Percentiles rank a stretch among this genome's conserved stretches.
Evolutionary conservation across 2,888 invertebrate genomes (phyloP).

Genomic region (Phorcus lineatus): DNA sequence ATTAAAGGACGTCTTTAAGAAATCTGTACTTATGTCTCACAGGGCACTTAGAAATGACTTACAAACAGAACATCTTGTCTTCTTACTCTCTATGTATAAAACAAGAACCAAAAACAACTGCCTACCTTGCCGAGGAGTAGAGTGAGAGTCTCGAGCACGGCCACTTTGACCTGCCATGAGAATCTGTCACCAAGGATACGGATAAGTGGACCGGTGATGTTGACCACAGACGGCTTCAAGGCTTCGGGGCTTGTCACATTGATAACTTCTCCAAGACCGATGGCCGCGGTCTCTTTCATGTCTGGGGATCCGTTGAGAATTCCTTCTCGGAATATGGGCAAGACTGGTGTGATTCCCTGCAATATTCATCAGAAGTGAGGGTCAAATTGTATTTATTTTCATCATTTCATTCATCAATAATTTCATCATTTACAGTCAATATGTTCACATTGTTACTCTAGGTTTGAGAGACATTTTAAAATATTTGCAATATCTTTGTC

Average conservation of each 20-base stretch:
- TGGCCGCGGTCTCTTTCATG: conserved; percentile 95
- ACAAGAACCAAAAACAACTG: background rate
- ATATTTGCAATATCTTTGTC: too few species aligned
- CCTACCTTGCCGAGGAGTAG: conserved; percentile 90
- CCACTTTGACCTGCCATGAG: conserved; percentile 94
- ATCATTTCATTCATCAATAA: too few species aligned
- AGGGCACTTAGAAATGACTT: too few species aligned
- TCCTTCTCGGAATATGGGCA: conserved; percentile 96
- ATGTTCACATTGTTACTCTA: too few species aligned
- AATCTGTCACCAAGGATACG: conserved; percentile 97
- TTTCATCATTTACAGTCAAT: too few species aligned
- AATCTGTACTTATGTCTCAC: too few species aligned
- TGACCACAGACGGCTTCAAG: conserved; percentile 95
- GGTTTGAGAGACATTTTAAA: too few species aligned
- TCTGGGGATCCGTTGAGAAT: conserved; percentile 96
- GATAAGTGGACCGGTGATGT: conserved; percentile 98
- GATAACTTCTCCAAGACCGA: conserved; percentile 90
- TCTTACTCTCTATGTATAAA: too few species aligned
- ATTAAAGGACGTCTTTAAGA: too few species aligned
- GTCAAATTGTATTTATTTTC: too few species aligned
- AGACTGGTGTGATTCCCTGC: conserved; percentile 91
- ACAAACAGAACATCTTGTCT: too few species aligned
- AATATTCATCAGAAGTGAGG: conserved; percentile 58
- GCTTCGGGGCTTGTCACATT: conserved; percentile 89
- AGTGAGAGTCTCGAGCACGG: conserved; percentile 94